phyloP scores from a whole-genome alignment of 2,888 invertebrate species.

The Magallana nippona region DNA sequence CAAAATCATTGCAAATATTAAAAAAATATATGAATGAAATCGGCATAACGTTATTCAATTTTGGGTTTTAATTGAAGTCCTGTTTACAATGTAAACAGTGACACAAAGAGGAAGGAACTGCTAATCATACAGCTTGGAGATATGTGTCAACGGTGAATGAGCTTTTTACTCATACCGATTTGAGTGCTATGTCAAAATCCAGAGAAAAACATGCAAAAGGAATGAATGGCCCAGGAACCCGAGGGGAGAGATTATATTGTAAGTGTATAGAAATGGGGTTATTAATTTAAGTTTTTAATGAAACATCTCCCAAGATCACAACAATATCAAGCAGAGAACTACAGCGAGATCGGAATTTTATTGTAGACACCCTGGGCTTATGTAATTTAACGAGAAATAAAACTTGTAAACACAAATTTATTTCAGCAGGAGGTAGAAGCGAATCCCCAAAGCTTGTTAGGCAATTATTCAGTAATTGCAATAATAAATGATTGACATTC shows the following conservation, averaged over 20 bases:
- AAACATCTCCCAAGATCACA: background rate
- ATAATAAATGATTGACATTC: too few relatives aligned
- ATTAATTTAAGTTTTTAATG: slow-evolving; percentile 1
- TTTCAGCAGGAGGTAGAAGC: background rate
- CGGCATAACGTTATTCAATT: background rate
- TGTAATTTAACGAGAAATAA: slow-evolving; percentile 1
- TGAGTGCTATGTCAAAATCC: slow-evolving; percentile 1
- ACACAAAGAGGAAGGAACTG: background rate
- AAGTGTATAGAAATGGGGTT: background rate
- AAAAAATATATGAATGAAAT: background rate
- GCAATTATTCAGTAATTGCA: too few relatives aligned
- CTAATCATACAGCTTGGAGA: slow-evolving; percentile 32
- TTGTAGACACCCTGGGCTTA: background rate
- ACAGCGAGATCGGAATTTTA: background rate
- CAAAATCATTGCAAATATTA: background rate
- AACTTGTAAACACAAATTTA: background rate
- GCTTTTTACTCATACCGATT: background rate
- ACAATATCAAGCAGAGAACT: background rate
- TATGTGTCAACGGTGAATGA: slow-evolving; percentile 21
- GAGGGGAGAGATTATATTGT: background rate
- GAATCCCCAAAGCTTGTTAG: background rate
- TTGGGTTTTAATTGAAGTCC: background rate
- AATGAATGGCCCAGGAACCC: background rate
- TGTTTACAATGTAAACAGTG: background rate
- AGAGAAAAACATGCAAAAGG: background rate